Conservation (phyloP, 2,888 invertebrate genomes). For the Ophonus ardosiacus region DNA sequence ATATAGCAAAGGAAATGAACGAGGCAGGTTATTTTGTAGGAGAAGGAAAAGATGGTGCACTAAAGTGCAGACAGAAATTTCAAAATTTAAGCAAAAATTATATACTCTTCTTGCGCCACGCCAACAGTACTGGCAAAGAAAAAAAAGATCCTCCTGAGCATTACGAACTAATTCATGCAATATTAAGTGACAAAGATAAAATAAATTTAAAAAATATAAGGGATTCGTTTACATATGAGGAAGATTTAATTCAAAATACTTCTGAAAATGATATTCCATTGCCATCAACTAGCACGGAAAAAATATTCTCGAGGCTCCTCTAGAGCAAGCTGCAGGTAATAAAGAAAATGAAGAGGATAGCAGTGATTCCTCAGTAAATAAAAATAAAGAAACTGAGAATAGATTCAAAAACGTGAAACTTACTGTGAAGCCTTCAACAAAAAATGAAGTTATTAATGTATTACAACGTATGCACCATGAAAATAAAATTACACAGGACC, state of each 20-base stretch:
- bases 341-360: too few species aligned
- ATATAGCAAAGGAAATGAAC: background rate
- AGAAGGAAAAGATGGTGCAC: background rate
- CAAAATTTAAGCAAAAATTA: background rate
- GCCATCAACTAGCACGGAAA: too few species aligned
- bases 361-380: background rate
- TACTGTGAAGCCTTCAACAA: background rate
- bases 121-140: background rate
- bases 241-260: too few species aligned
- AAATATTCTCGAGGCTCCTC: too few species aligned
- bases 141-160: conserved; percentile 8
- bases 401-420: background rate
- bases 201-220: background rate
- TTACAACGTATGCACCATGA: background rate
- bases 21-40: conserved; percentile 1
- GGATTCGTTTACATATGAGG: background rate
- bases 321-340: too few species aligned
- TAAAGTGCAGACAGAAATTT: too few species aligned
- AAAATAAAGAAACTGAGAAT: background rate
- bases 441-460: background rate
- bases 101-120: background rate
- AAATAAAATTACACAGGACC: background rate
- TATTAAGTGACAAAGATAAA: background rate
- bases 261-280: too few species aligned
- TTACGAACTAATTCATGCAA: background rate